Evolutionary conservation across 2,888 invertebrate genomes (phyloP).

Genomic region (Torymus auratus): DNA sequence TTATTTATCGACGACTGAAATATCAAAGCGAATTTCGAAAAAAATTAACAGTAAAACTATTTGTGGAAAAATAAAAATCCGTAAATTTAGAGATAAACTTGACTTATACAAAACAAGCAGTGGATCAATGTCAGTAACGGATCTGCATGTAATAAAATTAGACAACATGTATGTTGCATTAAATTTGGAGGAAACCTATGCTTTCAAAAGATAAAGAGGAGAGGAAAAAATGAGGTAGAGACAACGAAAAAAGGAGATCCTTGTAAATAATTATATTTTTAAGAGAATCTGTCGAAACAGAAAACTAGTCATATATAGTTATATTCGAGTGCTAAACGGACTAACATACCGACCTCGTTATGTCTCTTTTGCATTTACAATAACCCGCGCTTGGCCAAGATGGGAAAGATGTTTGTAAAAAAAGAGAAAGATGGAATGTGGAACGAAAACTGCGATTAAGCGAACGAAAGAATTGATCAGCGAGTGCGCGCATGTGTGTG

Average conservation of each 20-base stretch:
- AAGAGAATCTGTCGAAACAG: constrained; percentile 74
- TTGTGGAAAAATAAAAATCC: too few relatives aligned
- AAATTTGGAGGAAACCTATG: constrained; percentile 15
- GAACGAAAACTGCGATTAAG: constrained; percentile 30
- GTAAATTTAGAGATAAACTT: too few relatives aligned
- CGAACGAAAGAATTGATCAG: constrained; percentile 8
- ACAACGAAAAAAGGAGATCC: constrained; percentile 65
- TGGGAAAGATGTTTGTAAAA: constrained; percentile 58
- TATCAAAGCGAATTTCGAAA: too few relatives aligned
- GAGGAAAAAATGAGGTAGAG: constrained; percentile 40
- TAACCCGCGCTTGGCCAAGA: constrained; percentile 68
- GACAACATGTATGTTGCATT: not conserved
- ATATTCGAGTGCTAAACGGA: constrained; percentile 75
- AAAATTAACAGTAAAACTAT: too few relatives aligned
- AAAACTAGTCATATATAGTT: constrained; percentile 75
- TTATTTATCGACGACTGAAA: too few relatives aligned
- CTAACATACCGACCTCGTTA: constrained; percentile 75
- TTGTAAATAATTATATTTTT: constrained; percentile 77
- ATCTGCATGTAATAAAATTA: constrained; percentile 22
- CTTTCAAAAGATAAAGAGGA: constrained; percentile 9
- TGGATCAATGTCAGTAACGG: constrained; percentile 34
- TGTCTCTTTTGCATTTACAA: constrained; percentile 75
- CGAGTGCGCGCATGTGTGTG: constrained; percentile 10
- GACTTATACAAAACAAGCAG: not conserved
- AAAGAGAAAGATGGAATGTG: constrained; percentile 40